These are phyloP conservation scores for Prietella phreatophila DNA, from an alignment of 2,113 vertebrate genomes.

Conservation along the genomic window DNA sequence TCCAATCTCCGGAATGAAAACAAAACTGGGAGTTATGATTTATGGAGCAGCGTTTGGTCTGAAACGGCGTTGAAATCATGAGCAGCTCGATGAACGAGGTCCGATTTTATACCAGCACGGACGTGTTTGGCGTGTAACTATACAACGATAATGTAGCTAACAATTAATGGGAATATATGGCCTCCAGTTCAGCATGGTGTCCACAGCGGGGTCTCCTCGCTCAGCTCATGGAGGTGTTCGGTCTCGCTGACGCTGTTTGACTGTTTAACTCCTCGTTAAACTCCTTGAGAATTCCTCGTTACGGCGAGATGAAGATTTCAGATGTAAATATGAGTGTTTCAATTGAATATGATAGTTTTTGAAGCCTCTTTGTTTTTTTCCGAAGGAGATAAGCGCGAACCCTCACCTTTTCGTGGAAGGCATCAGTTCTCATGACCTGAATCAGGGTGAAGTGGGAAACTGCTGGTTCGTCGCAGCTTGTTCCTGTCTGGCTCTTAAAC, in stretches of 20 bases:
- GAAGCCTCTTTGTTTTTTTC: too few species aligned
- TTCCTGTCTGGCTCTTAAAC: slow-evolving; percentile 68
- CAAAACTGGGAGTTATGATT: too few species aligned
- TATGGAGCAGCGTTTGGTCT: neutral
- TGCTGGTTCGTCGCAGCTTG: slow-evolving; percentile 73
- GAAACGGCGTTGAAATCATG: neutral
- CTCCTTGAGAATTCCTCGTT: neutral
- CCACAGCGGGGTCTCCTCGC: neutral
- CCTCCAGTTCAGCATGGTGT: neutral
- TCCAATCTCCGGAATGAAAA: neutral
- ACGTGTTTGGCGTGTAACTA: neutral
- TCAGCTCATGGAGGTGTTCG: neutral
- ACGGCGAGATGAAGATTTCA: neutral
- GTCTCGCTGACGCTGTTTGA: neutral
- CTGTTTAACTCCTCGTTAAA: neutral
- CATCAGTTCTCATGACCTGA: slow-evolving; percentile 69
- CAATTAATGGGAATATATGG: neutral
- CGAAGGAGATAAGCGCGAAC: slow-evolving; percentile 61
- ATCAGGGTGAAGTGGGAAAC: slow-evolving; percentile 71
- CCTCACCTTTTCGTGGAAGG: slow-evolving; percentile 69
- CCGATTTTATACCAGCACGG: neutral
- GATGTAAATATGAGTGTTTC: neutral
- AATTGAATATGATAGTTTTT: neutral
- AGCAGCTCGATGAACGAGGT: neutral
- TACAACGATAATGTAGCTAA: neutral